Conservation (phyloP, 2,113 vertebrate species). For the Pygoscelis adeliae region DNA sequence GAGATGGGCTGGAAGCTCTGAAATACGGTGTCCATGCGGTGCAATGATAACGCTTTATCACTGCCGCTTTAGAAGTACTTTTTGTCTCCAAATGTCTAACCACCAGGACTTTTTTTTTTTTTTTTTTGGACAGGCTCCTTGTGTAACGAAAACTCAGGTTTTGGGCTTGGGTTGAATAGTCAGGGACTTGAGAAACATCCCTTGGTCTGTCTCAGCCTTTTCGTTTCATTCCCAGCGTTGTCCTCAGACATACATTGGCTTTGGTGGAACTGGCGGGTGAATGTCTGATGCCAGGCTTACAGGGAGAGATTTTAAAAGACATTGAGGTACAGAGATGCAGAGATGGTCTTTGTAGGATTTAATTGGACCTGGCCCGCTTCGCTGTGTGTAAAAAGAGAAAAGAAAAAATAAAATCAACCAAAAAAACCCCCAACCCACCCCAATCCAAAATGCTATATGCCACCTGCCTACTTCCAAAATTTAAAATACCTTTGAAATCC, state of each 20-base stretch:
- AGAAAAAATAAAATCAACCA: neutral
- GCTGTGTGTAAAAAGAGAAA: neutral
- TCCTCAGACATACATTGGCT: neutral
- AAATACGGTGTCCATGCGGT: neutral
- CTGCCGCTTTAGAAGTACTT: neutral
- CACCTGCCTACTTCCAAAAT: neutral
- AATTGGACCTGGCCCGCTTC: neutral
- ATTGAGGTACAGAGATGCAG: neutral
- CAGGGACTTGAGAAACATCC: neutral
- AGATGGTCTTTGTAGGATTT: neutral
- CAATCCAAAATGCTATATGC: neutral
- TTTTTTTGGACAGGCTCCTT: neutral
- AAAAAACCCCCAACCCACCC: neutral
- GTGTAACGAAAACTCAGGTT: neutral
- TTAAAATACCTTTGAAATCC: neutral
- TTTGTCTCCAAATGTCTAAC: neutral
- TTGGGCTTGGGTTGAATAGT: neutral
- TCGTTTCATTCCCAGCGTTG: fast-evolving
- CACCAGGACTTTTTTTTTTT: neutral
- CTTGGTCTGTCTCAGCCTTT: neutral
- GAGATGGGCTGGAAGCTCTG: neutral
- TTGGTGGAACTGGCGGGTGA: neutral
- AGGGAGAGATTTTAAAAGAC: neutral
- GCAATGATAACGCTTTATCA: neutral
- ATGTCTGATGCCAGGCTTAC: neutral